phyloP scores from a whole-genome alignment of 1,140 invertebrate genomes.

The Semibalanus balanoides region DNA sequence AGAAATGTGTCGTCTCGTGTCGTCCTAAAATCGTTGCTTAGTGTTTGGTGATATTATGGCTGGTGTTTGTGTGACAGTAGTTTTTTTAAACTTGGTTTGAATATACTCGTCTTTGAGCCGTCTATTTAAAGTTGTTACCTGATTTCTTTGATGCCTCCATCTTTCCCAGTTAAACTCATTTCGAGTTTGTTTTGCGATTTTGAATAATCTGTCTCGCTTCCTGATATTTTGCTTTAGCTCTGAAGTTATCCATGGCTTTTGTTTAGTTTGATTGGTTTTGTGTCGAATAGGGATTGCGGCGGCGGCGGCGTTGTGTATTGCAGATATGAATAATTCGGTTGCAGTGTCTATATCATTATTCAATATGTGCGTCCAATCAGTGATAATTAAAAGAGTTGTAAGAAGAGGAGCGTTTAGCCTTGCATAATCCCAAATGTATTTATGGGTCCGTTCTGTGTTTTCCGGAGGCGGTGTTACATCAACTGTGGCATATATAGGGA shows the following conservation, averaged over 20 bases:
- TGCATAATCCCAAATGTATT: not conserved
- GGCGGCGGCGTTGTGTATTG: not conserved
- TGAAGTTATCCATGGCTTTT: not conserved
- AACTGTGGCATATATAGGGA: not conserved
- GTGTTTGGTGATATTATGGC: not conserved
- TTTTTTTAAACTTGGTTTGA: not conserved
- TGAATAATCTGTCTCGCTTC: not conserved
- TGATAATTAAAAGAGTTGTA: not conserved
- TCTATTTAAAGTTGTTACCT: not conserved
- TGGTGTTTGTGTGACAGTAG: not conserved
- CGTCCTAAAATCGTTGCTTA: not conserved
- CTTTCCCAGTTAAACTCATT: not conserved
- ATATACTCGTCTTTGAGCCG: not conserved
- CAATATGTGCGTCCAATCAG: not conserved
- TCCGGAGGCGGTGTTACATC: not conserved
- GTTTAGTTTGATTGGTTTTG: not conserved
- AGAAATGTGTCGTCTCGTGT: not conserved
- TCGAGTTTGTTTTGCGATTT: not conserved
- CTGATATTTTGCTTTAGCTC: not conserved
- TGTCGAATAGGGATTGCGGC: not conserved
- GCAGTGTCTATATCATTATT: not conserved
- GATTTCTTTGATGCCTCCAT: not conserved
- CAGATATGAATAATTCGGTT: not conserved
- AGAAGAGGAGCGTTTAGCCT: not conserved
- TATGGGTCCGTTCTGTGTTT: not conserved